These are phyloP conservation scores for Sarcophaga caerulescens DNA, from an alignment of 2,888 invertebrate species.

Conservation along the genomic window DNA sequence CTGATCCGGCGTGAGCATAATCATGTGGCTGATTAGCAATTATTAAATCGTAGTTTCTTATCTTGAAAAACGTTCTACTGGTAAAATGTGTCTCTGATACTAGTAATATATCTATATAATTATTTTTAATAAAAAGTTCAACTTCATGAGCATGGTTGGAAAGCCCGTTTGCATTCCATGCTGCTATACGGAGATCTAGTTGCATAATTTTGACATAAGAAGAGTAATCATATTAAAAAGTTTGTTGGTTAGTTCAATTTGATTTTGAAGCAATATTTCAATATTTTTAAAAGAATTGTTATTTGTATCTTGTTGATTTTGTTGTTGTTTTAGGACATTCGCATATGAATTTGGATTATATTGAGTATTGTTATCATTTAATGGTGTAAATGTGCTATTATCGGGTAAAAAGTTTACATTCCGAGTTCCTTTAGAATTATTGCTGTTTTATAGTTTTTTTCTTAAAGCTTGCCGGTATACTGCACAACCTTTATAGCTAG, in stretches of 20 bases:
- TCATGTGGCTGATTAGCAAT: constrained; percentile 51
- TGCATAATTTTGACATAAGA: background rate
- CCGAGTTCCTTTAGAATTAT: background rate
- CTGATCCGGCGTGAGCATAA: constrained; percentile 36
- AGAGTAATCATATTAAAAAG: background rate
- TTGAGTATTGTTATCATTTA: too few relatives aligned
- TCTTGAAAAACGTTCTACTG: constrained; percentile 51
- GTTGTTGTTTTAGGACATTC: background rate
- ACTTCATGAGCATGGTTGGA: constrained; percentile 32
- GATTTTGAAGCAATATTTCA: too few relatives aligned
- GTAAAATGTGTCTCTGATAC: constrained; percentile 56
- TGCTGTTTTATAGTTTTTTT: background rate
- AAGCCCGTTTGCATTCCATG: too few relatives aligned
- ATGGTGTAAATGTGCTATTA: too few relatives aligned
- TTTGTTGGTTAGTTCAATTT: constrained; percentile 7
- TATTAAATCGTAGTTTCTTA: constrained; percentile 52
- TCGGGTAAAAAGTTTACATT: too few relatives aligned
- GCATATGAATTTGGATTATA: background rate
- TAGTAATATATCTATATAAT: constrained; percentile 43
- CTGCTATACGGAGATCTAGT: background rate
- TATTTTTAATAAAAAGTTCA: constrained; percentile 18
- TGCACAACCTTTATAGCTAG: background rate
- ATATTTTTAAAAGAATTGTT: background rate
- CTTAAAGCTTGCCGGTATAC: too few relatives aligned
- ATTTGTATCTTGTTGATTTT: background rate